Conservation (phyloP, 2,888 invertebrate genomes). For the Linyphia triangularis region DNA sequence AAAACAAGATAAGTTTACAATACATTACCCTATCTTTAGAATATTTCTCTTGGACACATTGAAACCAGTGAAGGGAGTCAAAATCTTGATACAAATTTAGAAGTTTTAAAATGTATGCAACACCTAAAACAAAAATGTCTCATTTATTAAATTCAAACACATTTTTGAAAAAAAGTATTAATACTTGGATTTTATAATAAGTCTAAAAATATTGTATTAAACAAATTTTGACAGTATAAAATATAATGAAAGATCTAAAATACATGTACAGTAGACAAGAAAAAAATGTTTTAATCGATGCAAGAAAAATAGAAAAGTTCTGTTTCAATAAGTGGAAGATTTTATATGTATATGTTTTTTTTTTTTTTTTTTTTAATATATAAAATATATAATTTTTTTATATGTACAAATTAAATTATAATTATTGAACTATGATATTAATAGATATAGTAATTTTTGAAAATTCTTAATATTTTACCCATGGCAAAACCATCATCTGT, state of each 20-base stretch:
- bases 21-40: slow-evolving; percentile 82
- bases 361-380: not conserved
- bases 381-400: not conserved
- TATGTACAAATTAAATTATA: not conserved
- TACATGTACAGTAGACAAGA: not conserved
- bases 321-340: not conserved
- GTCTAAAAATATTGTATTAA: no score
- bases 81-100: slow-evolving; percentile 92
- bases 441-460: not conserved
- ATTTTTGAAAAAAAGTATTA: no score
- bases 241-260: not conserved
- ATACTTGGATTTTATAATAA: no score
- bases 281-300: not conserved
- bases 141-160: no score
- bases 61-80: slow-evolving; percentile 97
- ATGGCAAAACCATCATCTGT: slow-evolving; percentile 99
- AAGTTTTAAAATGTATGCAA: slow-evolving; percentile 94
- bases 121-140: slow-evolving; percentile 81
- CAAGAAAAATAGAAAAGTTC: not conserved
- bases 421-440: not conserved
- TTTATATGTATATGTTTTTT: not conserved
- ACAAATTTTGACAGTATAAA: no score
- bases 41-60: slow-evolving; percentile 89
- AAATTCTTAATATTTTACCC: slow-evolving; percentile 82
- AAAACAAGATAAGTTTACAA: not conserved